Evolutionary conservation across 2,797 vertebrate species (phyloP).

Genomic region (Gambusia yucatana): DNA sequence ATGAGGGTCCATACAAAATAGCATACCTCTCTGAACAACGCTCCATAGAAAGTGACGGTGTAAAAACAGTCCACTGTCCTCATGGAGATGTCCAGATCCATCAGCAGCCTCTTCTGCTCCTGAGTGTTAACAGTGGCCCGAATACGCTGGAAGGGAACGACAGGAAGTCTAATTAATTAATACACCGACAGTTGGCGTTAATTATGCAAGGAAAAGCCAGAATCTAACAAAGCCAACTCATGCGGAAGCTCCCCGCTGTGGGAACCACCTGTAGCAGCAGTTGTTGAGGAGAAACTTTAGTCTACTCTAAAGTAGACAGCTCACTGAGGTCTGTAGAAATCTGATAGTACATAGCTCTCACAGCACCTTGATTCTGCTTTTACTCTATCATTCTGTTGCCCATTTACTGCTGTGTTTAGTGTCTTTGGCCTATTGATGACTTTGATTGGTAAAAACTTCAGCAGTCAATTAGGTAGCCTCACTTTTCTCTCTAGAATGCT

Average conservation of each 20-base stretch:
- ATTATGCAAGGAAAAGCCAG: not conserved
- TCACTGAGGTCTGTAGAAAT: not conserved
- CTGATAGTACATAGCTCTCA: not conserved
- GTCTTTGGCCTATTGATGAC: not conserved
- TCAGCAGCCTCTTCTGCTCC: constrained; percentile 94
- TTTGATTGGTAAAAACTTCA: not conserved
- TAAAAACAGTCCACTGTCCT: constrained; percentile 95
- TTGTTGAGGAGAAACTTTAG: not conserved
- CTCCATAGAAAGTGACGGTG: constrained; percentile 95
- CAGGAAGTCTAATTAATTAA: not conserved
- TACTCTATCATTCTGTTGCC: not conserved
- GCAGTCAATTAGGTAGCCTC: not conserved
- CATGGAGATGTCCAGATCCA: constrained; percentile 98
- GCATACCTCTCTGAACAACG: constrained; percentile 91
- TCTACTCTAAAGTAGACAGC: no score
- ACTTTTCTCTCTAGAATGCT: not conserved
- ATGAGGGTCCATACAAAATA: not conserved
- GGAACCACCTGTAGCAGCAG: not conserved
- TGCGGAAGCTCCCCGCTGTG: not conserved
- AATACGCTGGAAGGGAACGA: constrained; percentile 83
- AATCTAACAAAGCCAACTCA: not conserved
- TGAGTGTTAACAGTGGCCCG: constrained; percentile 96
- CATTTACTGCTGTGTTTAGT: not conserved
- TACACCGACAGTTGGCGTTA: not conserved
- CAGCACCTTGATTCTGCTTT: not conserved